Evolutionary conservation across 2,888 invertebrate genomes (phyloP).

Genomic region (Philhelius pedissequus): DNA sequence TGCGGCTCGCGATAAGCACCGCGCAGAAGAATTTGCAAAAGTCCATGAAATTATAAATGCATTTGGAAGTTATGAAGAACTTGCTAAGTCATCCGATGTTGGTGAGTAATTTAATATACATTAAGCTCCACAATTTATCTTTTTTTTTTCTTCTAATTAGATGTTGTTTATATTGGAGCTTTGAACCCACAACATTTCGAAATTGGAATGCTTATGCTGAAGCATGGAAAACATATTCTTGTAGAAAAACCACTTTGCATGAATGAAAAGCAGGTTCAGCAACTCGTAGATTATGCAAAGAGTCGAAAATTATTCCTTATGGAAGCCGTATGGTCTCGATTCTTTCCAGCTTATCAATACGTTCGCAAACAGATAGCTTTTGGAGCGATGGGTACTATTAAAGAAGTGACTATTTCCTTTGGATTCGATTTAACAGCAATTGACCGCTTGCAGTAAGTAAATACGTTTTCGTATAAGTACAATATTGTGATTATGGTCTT

Average conservation of each 20-base stretch:
- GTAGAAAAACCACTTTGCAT: slow-evolving; percentile 95
- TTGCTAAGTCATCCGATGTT: slow-evolving; percentile 87
- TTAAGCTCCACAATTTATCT: neutral
- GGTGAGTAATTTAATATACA: slow-evolving; percentile 81
- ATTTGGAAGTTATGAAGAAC: slow-evolving; percentile 87
- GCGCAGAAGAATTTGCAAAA: slow-evolving; percentile 88
- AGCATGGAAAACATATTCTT: slow-evolving; percentile 90
- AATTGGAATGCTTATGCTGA: slow-evolving; percentile 86
- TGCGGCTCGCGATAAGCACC: slow-evolving; percentile 86
- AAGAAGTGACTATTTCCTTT: slow-evolving; percentile 85
- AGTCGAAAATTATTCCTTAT: slow-evolving; percentile 88
- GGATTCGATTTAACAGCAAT: slow-evolving; percentile 82
- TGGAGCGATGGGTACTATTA: slow-evolving; percentile 85
- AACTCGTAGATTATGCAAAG: slow-evolving; percentile 85
- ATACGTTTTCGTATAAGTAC: neutral
- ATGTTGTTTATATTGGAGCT: slow-evolving; percentile 91
- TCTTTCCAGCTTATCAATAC: slow-evolving; percentile 87
- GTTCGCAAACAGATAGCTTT: slow-evolving; percentile 83
- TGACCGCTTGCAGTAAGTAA: slow-evolving; percentile 79
- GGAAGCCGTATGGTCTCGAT: slow-evolving; percentile 96
- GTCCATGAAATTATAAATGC: slow-evolving; percentile 85
- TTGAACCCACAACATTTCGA: slow-evolving; percentile 88
- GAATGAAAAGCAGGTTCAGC: slow-evolving; percentile 86
- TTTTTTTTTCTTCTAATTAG: slow-evolving; percentile 79
- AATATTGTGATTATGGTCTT: no score